Evolutionary conservation across 35 echinoderm and acorn worm species (phyloP), one percentile per base, ranked within the genome.

Genomic region (Ophiothrix spiculata): DNA sequence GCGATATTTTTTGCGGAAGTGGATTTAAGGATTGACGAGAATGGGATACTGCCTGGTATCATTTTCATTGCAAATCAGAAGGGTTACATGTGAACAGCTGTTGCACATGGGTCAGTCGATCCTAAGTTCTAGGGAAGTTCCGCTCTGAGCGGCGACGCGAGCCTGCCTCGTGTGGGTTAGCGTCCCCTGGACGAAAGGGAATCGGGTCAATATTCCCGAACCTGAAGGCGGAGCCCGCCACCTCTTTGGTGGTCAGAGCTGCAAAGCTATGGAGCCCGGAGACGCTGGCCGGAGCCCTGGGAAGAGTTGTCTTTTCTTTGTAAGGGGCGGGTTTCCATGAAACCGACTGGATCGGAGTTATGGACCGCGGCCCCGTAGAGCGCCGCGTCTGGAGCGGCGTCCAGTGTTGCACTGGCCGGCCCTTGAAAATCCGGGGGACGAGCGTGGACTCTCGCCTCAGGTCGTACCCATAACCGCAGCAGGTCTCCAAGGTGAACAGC

Each of bases 181-280:
- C 39, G 36, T 74, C 39, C 84, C 78, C 39, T 82, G 77, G 77
- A 36, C 90, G 90, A 92, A 92, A 92, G 90, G 90, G 84, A 92
- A 92, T 87, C 90, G 90, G 90, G 90, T 92, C 84, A 92, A 92
- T 86, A 92, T 92, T 92, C 90, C 90, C 90, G 90, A 87, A 92
- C 90, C 78, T 77, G 77, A 77, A 75, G 84, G 79, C 90, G 90
- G 85, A 92, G 78, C 54, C 78, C 73, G 76, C 84, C 84, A 54
- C 40, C 81, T 32, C 82, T 35, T 37, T 19, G 39, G 81, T 21
- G 60, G 81, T 39, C 77, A 63, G 84, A 87, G 83, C 90, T 79
- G 86, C 75, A 77, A 93, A 76, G 85, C 91, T 39, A 87, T 56
- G 79, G 78, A 93, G 78, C 91, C 85, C 91, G 91, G 85, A 93